Base-by-base conservation (phyloP, 2,888 invertebrate genomes). In the Tiphia femorata region DNA sequence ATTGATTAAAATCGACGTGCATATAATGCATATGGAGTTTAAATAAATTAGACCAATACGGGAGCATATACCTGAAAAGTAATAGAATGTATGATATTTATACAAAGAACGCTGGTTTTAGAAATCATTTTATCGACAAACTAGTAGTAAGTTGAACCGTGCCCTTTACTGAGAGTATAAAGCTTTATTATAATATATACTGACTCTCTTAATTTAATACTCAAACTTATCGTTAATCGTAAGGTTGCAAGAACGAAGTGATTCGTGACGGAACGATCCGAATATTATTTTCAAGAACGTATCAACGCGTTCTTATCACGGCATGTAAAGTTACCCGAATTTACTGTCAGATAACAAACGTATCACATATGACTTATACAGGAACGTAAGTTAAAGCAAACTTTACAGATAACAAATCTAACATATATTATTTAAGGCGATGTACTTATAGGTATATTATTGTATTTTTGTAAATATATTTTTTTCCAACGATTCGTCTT, bases 391-490 rank as follows among this genome's bases (percentile, higher is more conserved):
- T 35, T 4, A 35, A 37, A 14, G 4, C 8, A 16, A 12, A 37
- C 8, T n/a, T 37, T 4, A 37, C 37, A 14, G 14, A 14, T 33
- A 33, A 33, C 5, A 1, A 4, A 33, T n/a, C n/a, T 27, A 17
- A 8, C 19, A 12, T 16, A 43, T 43, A 27, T 27, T 43, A 43
- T 43, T 43, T 27, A 43, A 41, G 14, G 23, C 16, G 23, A 16
- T 27, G 16, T 16, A 29, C 23, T 8, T 8, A 16, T 25, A 16
- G 4, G 19, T 42, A 14, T 37, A 37, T n/a, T n/a, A 16, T 33
- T 33, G 33, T 33, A 33, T 16, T 43, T 43, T 43, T 43, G 43
- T 43, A 43, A 43, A 43, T 43, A 43, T 14, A 43, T 8, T 19
- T 6, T 38, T 38, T 19, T 38, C n/a, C n/a, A n/a, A n/a, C n/a